phyloP scores from a whole-genome alignment of 2,113 vertebrate species.

The Apodemus sylvaticus region DNA sequence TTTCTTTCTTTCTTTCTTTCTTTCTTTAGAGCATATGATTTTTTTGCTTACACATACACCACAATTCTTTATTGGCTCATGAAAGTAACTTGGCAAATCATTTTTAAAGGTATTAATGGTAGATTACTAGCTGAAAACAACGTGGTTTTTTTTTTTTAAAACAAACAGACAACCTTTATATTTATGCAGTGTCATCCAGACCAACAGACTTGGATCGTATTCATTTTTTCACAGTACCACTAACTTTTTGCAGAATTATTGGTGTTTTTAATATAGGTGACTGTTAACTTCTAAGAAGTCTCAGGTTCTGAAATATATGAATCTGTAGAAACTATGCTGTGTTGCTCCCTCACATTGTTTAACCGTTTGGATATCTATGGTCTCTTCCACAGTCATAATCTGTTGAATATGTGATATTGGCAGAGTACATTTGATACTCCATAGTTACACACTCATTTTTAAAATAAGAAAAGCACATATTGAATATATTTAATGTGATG shows the following conservation, averaged over 20 bases:
- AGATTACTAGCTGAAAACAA: neutral
- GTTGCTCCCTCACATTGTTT: neutral
- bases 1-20: no score
- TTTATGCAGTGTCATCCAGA: neutral
- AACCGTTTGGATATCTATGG: neutral
- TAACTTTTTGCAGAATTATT: neutral
- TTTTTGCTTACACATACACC: neutral
- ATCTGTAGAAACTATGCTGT: neutral
- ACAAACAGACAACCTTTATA: neutral
- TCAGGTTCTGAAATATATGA: constrained; percentile 36
- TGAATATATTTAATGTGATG: constrained; percentile 18
- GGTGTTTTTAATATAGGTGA: neutral
- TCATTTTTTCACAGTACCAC: neutral
- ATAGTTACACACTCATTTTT: constrained; percentile 21
- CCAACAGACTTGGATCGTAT: neutral
- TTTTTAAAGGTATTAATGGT: constrained; percentile 15
- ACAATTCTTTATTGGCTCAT: neutral
- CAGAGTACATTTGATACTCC: neutral
- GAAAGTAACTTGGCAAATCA: neutral
- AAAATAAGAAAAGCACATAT: constrained; percentile 19
- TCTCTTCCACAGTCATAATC: neutral
- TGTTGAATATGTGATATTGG: neutral
- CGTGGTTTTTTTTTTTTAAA: neutral
- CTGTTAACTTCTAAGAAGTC: neutral
- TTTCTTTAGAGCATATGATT: neutral